Evolutionary conservation across 2,797 vertebrate species (phyloP), one percentile per base, ranked within the genome.

Genomic region (Mallotus villosus): DNA sequence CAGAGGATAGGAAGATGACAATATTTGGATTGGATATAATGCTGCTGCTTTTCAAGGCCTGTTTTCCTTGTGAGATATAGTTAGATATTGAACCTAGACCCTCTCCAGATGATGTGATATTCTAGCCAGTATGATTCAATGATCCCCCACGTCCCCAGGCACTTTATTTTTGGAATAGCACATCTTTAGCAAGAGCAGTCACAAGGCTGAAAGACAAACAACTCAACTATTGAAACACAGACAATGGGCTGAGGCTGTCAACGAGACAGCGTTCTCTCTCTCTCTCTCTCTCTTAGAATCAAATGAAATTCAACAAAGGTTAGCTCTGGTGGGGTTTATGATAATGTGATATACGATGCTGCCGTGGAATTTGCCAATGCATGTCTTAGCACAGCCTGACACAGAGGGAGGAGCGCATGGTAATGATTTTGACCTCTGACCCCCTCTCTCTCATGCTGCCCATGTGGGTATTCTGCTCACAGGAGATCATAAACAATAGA

Each of bases 111-210:
- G 84, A 90, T 86, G 82, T 81, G 89, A 90, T 89, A 91, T 88
- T 89, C 87, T 86, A 84, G 81, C 87, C 86, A 72, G 80, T 86
- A 85, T 88, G 89, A 92, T 92, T 92, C 88, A 85, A 88, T 87
- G 89, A 91, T 89, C 86, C 86, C 84, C 74, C 81, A 58, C 64
- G 80, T 92, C 90, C 90, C 91, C 76, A 69, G 90, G 84, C 78
- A 4, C 86, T 88, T 93, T 92, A 92, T 93, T 93, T 93, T 92
- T 91, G 90, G 91, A 92, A 89, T 83, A 80, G 88, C 84, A 87
- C 86, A 85, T 91, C 90, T 92, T 91, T 89, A 89, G 89, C 82
- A 77, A 84, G 87, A 89, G 86, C 89, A 90, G 90, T 92, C 90
- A 90, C 90, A 88, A 88, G 90, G 87, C 91, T 80, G 77, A 89